phyloP scores from a whole-genome alignment of 2,888 invertebrate species.

The Tenthredo mesomela region DNA sequence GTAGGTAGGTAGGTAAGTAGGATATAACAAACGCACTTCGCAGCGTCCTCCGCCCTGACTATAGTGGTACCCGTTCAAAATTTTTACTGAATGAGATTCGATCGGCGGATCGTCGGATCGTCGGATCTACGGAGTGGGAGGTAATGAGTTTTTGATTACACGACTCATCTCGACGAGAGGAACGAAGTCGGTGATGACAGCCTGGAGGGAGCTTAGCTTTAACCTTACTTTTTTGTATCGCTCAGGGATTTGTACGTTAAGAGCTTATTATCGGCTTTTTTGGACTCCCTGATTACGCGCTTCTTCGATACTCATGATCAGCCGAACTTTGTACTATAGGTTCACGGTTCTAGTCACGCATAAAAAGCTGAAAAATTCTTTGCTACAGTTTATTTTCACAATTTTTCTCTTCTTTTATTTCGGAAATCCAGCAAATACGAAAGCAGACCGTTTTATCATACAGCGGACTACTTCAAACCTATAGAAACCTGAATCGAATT shows the following conservation, averaged over 20 bases:
- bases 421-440: neutral
- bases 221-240: constrained; percentile 32
- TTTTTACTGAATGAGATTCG: constrained; percentile 25
- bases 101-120: constrained; percentile 4
- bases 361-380: neutral
- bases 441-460: neutral
- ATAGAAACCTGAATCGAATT: constrained; percentile 5
- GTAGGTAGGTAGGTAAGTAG: constrained; percentile 5
- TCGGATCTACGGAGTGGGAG: constrained; percentile 50
- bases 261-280: constrained; percentile 39
- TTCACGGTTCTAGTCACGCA: neutral
- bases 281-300: constrained; percentile 18
- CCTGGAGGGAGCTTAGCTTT: constrained; percentile 36
- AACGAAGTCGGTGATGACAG: constrained; percentile 50
- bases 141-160: constrained; percentile 74
- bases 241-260: constrained; percentile 39
- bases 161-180: constrained; percentile 58
- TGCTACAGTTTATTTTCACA: neutral
- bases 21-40: constrained; percentile 28
- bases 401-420: neutral
- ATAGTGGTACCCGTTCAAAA: neutral
- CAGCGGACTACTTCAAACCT: neutral
- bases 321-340: neutral
- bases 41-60: neutral
- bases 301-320: neutral